A percentile compares a stretch with the other conserved stretches of the same genome.
Conservation (phyloP, 1,140 invertebrate species). For the Drosophila pandora region DNA sequence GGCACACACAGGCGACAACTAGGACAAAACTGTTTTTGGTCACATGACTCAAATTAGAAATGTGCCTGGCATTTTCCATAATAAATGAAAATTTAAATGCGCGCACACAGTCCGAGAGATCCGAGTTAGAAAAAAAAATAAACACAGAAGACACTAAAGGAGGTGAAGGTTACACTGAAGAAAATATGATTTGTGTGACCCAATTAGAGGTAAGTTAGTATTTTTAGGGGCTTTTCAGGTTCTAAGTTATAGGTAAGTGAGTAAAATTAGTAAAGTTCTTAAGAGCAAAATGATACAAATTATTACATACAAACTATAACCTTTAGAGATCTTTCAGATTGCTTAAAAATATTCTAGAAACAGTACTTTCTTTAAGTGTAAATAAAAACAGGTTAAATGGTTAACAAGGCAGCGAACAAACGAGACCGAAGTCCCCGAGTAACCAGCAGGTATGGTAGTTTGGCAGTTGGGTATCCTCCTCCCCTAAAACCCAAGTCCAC, state of each 20-base stretch:
- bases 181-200: background rate
- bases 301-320: too few species aligned
- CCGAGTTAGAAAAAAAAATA: conserved; percentile 16
- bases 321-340: background rate
- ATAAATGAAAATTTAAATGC: conserved; percentile 80
- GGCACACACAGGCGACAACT: conserved; percentile 72
- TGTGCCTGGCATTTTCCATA: conserved; percentile 60
- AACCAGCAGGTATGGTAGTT: conserved; percentile 42
- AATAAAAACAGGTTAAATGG: conserved; percentile 64
- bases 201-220: background rate
- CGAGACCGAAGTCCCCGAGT: conserved; percentile 38
- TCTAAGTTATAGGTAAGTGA: background rate
- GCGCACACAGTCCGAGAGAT: conserved; percentile 41
- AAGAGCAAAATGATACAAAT: too few species aligned
- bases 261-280: too few species aligned
- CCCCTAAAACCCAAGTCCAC: conserved; percentile 10
- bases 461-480: conserved; percentile 40
- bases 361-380: conserved; percentile 1
- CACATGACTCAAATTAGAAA: conserved; percentile 79
- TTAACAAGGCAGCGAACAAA: conserved; percentile 69
- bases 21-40: conserved; percentile 81
- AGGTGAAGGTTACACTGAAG: conserved; percentile 9
- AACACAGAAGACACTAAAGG: conserved; percentile 16
- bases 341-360: background rate
- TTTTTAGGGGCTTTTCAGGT: background rate